Evolutionary conservation across 2,797 vertebrate genomes (phyloP).

Genomic region (Euthynnus affinis): DNA sequence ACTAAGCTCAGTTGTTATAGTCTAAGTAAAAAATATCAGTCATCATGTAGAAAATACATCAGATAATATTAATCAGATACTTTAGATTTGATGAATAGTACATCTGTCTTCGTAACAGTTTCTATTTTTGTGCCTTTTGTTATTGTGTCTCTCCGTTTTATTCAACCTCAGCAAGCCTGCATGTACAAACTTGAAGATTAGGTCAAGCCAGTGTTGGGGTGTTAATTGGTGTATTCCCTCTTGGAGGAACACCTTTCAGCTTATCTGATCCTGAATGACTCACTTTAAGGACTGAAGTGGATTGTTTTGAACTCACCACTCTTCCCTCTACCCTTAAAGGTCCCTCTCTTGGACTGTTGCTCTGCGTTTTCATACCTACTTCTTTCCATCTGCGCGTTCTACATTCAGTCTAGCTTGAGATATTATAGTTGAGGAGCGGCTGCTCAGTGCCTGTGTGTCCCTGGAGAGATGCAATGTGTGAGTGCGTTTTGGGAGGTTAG

Average conservation of each 20-base stretch:
- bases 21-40: neutral
- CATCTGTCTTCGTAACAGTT: neutral
- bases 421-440: conserved; percentile 67
- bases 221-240: conserved; percentile 73
- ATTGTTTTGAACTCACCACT: neutral
- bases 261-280: conserved; percentile 25
- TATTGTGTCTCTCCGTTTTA: conserved; percentile 3
- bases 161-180: conserved; percentile 33
- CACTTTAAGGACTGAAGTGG: neutral
- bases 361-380: conserved; percentile 6
- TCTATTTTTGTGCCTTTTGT: conserved; percentile 21
- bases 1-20: conserved; percentile 2
- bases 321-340: conserved; percentile 1
- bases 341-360: conserved; percentile 8
- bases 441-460: conserved; percentile 62
- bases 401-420: conserved; percentile 49
- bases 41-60: neutral
- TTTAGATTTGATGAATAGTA: neutral
- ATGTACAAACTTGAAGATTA: conserved; percentile 55
- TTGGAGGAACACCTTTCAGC: conserved; percentile 51
- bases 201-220: conserved; percentile 41
- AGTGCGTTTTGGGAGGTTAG: conserved; percentile 37
- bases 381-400: conserved; percentile 16
- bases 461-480: conserved; percentile 56
- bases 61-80: conserved; percentile 1